phyloP scores from a whole-genome alignment of 2,888 invertebrate genomes.

The Ctena decussata region DNA sequence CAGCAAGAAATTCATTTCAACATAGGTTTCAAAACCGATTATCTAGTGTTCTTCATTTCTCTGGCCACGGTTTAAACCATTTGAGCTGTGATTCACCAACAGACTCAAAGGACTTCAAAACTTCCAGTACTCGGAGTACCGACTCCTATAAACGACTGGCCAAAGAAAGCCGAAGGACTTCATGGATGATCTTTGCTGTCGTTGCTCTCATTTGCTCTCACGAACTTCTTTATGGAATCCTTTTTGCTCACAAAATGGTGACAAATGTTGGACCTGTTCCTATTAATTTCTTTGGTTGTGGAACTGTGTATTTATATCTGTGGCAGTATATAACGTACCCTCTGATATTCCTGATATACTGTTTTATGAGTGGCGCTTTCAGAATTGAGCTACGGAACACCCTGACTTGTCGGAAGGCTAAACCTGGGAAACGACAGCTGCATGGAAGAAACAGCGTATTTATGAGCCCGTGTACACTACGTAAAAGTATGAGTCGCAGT shows the following conservation, averaged over 20 bases:
- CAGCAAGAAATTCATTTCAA: not conserved
- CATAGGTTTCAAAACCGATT: not conserved
- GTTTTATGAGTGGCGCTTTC: slow-evolving; percentile 44
- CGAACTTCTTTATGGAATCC: slow-evolving; percentile 24
- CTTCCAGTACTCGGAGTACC: not conserved
- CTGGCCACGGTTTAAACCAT: not conserved
- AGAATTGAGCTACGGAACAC: slow-evolving; percentile 28
- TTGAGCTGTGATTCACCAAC: not conserved
- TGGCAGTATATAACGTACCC: slow-evolving; percentile 45
- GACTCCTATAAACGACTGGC: slow-evolving; percentile 28
- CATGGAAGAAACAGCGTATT: slow-evolving; percentile 8
- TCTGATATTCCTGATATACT: slow-evolving; percentile 39
- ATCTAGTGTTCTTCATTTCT: not conserved
- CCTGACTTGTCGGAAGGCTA: not conserved
- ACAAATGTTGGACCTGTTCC: slow-evolving; percentile 24
- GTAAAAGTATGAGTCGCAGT: slow-evolving; percentile 2
- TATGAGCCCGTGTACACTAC: slow-evolving; percentile 42
- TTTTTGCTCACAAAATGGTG: slow-evolving; percentile 4
- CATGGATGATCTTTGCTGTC: slow-evolving; percentile 36
- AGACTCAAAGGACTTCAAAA: not conserved
- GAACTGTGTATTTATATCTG: slow-evolving; percentile 11
- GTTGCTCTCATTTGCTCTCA: slow-evolving; percentile 16
- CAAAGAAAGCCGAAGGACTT: slow-evolving; percentile 33
- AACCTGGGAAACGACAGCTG: not conserved
- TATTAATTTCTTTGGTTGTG: slow-evolving; percentile 32